Percentiles rank a stretch among this genome's conserved stretches.
These are phyloP conservation scores for Eilema griseolum DNA, from an alignment of 2,888 invertebrate species.

Conservation along the genomic window DNA sequence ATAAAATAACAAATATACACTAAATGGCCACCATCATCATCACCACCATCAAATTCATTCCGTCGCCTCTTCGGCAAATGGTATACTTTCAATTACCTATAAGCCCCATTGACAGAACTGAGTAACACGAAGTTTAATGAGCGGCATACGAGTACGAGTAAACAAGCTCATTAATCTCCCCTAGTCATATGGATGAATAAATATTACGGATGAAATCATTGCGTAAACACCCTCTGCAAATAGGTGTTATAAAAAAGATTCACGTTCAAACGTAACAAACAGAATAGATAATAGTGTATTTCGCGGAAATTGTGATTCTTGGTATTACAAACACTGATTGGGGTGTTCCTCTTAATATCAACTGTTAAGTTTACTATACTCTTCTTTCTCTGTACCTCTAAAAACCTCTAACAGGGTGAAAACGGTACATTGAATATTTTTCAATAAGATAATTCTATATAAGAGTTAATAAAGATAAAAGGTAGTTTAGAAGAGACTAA, in stretches of 20 bases:
- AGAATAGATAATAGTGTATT: background rate
- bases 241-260: conserved; percentile 1
- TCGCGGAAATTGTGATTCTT: background rate
- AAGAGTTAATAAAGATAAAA: too few species aligned
- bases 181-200: conserved; percentile 1
- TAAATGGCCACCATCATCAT: too few species aligned
- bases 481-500: too few species aligned
- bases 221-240: conserved; percentile 4
- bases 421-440: too few species aligned
- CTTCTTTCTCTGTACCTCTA: too few species aligned
- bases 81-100: background rate
- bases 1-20: too few species aligned
- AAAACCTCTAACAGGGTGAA: too few species aligned
- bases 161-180: background rate
- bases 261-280: conserved; percentile 1
- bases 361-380: background rate
- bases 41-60: background rate
- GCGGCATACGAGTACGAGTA: background rate
- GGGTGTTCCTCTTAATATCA: background rate
- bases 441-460: too few species aligned
- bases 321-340: background rate
- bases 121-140: background rate
- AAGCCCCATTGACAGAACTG: background rate
- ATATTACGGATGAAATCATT: conserved; percentile 1
- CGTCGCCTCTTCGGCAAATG: background rate